These are phyloP conservation scores for Metallyticus violacea DNA, from an alignment of 2,888 invertebrate genomes.

Conservation along the genomic window DNA sequence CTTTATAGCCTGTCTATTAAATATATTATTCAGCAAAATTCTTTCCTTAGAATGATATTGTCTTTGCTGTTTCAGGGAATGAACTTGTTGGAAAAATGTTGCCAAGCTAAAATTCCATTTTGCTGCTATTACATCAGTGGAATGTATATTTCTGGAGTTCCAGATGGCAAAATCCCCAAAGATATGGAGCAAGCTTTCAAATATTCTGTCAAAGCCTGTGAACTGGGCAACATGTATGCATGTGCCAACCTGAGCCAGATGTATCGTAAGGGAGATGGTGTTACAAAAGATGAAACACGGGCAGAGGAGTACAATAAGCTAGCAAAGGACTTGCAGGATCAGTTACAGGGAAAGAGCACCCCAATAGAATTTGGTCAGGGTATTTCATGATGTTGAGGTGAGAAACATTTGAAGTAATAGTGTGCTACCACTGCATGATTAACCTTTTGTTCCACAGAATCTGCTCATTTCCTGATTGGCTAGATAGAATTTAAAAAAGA, in stretches of 20 bases:
- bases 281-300: constrained; percentile 65
- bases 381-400: background rate
- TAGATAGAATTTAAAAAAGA: background rate
- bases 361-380: background rate
- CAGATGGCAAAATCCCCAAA: constrained; percentile 54
- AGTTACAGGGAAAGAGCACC: constrained; percentile 45
- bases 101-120: constrained; percentile 55
- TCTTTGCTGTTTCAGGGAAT: constrained; percentile 37
- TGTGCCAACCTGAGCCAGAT: constrained; percentile 89
- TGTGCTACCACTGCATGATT: background rate
- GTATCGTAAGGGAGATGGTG: constrained; percentile 82
- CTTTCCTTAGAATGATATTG: background rate
- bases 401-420: background rate
- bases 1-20: too few species aligned
- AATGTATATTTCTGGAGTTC: constrained; percentile 73
- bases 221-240: constrained; percentile 77
- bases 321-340: constrained; percentile 68
- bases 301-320: constrained; percentile 70
- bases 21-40: too few species aligned
- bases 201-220: constrained; percentile 76
- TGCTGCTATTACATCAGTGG: constrained; percentile 81
- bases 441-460: too few species aligned
- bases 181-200: constrained; percentile 77
- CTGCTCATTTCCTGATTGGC: too few species aligned
- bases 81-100: constrained; percentile 53